Conservation (phyloP, 23 tunicate species). For the Corella eumyota region DNA sequence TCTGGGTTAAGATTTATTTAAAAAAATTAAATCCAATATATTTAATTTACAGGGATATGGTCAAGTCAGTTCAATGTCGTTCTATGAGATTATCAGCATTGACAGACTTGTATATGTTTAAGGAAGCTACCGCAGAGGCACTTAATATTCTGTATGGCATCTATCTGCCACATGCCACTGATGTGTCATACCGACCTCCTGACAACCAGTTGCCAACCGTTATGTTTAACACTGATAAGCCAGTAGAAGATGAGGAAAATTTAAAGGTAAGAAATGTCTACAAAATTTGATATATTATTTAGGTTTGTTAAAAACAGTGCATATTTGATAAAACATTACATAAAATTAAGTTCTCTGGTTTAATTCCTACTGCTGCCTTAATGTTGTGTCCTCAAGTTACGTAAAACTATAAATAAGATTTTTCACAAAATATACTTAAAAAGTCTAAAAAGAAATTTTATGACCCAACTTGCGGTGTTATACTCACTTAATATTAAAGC, state of each 20-base stretch:
- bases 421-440: no score
- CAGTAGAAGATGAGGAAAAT: conserved; percentile 52
- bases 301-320: neutral
- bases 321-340: no score
- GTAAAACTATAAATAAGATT: no score
- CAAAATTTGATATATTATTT: no score
- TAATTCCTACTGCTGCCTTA: no score
- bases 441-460: no score
- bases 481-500: no score
- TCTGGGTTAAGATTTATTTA: no score
- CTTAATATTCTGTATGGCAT: conserved; percentile 45
- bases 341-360: no score
- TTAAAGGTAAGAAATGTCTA: conserved; percentile 21
- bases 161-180: conserved; percentile 65
- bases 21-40: no score
- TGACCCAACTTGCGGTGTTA: no score
- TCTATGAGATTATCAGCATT: conserved; percentile 62
- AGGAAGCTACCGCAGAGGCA: conserved; percentile 56
- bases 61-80: conserved; percentile 55
- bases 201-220: conserved; percentile 25
- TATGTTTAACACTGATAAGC: conserved; percentile 30
- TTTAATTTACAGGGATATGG: conserved; percentile 37
- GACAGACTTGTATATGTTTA: conserved; percentile 52
- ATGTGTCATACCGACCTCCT: conserved; percentile 35
- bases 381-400: no score